Conservation (phyloP, 2,113 vertebrate species). For the Hyaena hyaena region DNA sequence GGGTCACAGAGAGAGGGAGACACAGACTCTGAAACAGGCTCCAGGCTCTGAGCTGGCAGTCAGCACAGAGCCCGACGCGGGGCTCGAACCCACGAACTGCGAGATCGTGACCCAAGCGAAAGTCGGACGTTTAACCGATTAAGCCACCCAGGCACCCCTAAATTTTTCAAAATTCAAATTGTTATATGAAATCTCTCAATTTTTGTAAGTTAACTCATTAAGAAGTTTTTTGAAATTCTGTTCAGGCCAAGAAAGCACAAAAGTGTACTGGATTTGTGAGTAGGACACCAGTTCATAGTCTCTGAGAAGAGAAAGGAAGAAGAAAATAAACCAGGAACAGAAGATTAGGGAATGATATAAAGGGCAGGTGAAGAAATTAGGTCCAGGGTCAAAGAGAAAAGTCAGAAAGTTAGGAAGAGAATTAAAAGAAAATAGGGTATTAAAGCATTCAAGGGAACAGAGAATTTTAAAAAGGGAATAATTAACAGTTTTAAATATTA, state of each 20-base stretch:
- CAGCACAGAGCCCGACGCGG: too few relatives aligned
- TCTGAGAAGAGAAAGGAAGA: background rate
- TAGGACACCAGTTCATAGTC: background rate
- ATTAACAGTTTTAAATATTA: background rate
- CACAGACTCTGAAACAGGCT: too few relatives aligned
- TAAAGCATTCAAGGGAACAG: background rate
- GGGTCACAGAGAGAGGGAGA: too few relatives aligned
- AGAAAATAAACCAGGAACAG: constrained; percentile 14
- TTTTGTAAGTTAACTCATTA: background rate
- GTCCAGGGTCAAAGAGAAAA: background rate
- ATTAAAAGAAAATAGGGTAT: background rate
- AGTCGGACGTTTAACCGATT: too few relatives aligned
- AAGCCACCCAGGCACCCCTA: too few relatives aligned
- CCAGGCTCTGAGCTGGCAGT: too few relatives aligned
- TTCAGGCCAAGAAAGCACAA: background rate
- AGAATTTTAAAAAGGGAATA: background rate
- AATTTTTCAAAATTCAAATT: constrained; percentile 8
- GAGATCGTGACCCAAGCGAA: too few relatives aligned
- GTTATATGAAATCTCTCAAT: background rate
- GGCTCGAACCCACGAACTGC: too few relatives aligned
- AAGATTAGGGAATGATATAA: background rate
- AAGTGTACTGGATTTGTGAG: background rate
- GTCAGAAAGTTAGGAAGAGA: background rate
- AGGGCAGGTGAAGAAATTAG: background rate
- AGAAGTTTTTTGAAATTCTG: background rate